Evolutionary conservation across 2,113 vertebrate species (phyloP), one percentile per base, ranked within the genome.

Genomic region (Monarcha castaneiventris): DNA sequence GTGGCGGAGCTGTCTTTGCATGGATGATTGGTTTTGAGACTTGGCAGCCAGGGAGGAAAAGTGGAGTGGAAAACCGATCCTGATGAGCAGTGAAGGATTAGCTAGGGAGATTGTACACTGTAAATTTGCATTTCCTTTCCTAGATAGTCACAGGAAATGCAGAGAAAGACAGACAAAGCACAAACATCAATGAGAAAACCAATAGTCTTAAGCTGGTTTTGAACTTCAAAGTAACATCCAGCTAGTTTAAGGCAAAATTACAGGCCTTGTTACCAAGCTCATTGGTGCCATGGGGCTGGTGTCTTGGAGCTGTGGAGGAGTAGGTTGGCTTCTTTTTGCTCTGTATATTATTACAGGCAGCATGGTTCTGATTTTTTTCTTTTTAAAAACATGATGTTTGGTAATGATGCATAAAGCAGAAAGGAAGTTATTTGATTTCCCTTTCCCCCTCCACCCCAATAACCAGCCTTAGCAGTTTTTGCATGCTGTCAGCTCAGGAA

Each of bases 361-460:
- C 0, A 0, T 78, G n/a, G 29, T 68, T 92, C 68, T 80, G 56
- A 33, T 23, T 33, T 71, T 55, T 85, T 71, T 9, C 2, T 64
- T 84, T 83, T 71, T 43, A 5, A 68, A 64, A 84, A 32, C 11
- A 15, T 51, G 43, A 39, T 35, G 13, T 58, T 90, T 18, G 12
- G 48, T 56, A 81, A 25, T 9, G 64, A 86, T 86, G 79, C 79
- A n/a, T 80, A 79, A 95, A 96, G 83, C 90, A 84, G 72, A 81
- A 90, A 78, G 48, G 29, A 73, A 89, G 52, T 56, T 54, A 37
- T 32, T 84, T 92, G 73, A 58, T 56, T 67, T 77, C 7, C 21
- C 51, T 89, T 43, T 13, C 13, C 11, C 6, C 7, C 25, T 87
- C 27, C 32, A 67, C 6, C 20, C 44, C 2, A 16, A 75, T 74